Evolutionary conservation across 2,888 invertebrate species (phyloP), one percentile per base, ranked within the genome.

Genomic region (Pinctada fucata): DNA sequence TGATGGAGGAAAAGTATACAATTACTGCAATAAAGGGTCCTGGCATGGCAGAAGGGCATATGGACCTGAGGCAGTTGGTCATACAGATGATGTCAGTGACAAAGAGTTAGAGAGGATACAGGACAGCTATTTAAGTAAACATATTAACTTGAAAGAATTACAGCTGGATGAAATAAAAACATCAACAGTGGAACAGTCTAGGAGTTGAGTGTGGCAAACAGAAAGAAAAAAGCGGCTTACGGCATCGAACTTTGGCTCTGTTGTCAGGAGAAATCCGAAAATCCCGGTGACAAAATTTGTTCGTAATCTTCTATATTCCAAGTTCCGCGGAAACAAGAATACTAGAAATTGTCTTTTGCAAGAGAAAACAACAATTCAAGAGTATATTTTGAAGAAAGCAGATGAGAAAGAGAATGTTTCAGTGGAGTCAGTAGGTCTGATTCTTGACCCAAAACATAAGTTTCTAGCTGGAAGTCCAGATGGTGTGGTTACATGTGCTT

Each of bases 1-100:
- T 80, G 83, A 83, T 74, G 81, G 80, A 13, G 82, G 81, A 3
- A 83, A 83, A 67, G 66, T 81, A 2, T 72, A 67, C 10, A 82
- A 83, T 58, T 51, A 72, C 0, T 80, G 80, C 65, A 72, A 79
- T 16, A 1, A 80, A 10, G 81, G 81, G 8, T 80, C 84, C 3
- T 84, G 81, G 82, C 77, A 82, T 31, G 76, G 78, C 31, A 31
- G 31, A 31, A 31, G 31, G 31, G 31, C 31, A 31, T 31, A 31
- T 31, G 31, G 31, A 31, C 31, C 31, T 31, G 31, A 31, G 31
- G 31, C 31, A 31, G 31, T 31, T 31, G 31, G 31, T 31, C 31
- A 31, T 31, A 31, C 31, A 31, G 31, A 31, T 31, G 31, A 31
- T 31, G 31, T 10, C 31, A n/a, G n/a, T n/a, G n/a, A n/a, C 58